Conservation (phyloP, 2,113 vertebrate species). For the Corydoras sp. region DNA sequence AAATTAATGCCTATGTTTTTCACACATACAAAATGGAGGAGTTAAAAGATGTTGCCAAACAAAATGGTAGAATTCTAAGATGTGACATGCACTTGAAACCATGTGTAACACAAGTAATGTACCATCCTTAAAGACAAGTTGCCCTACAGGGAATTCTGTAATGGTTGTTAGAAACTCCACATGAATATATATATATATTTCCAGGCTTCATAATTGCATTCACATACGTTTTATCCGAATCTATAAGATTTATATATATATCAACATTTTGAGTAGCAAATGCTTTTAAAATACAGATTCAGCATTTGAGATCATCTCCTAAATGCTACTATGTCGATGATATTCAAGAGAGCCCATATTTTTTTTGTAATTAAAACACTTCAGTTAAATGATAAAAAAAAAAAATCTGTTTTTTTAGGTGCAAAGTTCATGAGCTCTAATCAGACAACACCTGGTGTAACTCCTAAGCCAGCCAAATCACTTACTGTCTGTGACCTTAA, state of each 20-base stretch:
- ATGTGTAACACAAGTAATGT: slow-evolving; percentile 30
- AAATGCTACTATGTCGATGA: background rate
- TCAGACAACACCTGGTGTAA: slow-evolving; percentile 5
- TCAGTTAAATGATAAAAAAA: too few species aligned
- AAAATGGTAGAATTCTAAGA: slow-evolving; percentile 32
- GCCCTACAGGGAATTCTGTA: slow-evolving; percentile 33
- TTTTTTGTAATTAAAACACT: too few species aligned
- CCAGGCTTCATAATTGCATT: background rate
- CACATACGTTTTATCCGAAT: background rate
- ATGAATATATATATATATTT: background rate
- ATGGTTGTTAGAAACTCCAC: slow-evolving; percentile 18
- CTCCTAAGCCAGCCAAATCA: slow-evolving; percentile 14
- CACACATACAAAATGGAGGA: slow-evolving; percentile 26
- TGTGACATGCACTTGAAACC: slow-evolving; percentile 34
- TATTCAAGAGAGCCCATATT: background rate
- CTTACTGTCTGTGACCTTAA: slow-evolving; percentile 5
- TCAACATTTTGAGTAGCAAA: background rate
- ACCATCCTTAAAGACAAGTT: slow-evolving; percentile 12
- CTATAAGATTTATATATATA: background rate
- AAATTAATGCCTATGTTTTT: background rate
- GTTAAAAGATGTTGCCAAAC: slow-evolving; percentile 16
- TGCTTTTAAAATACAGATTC: background rate
- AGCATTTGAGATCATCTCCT: slow-evolving; percentile 6
- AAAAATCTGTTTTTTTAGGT: too few species aligned
- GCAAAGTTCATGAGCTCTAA: background rate